Conservation (phyloP, 2,797 vertebrate species). For the Eptatretus atami region DNA sequence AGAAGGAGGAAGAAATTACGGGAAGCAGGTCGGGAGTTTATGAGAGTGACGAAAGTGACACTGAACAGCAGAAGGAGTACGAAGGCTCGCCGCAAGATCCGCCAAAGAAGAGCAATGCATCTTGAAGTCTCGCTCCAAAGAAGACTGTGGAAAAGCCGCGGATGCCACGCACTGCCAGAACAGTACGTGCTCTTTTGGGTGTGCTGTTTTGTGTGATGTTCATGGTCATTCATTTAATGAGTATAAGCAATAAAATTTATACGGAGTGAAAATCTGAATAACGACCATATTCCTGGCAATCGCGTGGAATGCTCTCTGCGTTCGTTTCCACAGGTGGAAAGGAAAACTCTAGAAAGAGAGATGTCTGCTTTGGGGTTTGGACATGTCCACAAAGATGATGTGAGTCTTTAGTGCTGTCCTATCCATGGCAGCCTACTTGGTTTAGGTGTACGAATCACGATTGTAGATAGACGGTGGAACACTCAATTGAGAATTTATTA, state of each 20-base stretch:
- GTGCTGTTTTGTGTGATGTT: too few species aligned
- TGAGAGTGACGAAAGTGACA: slow-evolving; percentile 54
- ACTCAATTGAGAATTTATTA: too few species aligned
- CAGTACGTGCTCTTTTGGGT: slow-evolving; percentile 15
- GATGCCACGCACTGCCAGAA: slow-evolving; percentile 61
- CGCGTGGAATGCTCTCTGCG: not conserved
- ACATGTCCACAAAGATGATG: slow-evolving; percentile 41
- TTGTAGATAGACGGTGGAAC: too few species aligned
- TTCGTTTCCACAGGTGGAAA: slow-evolving; percentile 28
- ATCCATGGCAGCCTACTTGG: too few species aligned
- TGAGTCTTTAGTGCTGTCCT: slow-evolving; percentile 13
- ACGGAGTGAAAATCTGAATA: too few species aligned
- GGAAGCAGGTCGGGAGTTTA: slow-evolving; percentile 58
- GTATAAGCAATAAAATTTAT: too few species aligned
- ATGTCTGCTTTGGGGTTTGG: slow-evolving; percentile 53
- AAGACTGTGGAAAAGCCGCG: slow-evolving; percentile 32
- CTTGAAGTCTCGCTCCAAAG: slow-evolving; percentile 43
- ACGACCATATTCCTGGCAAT: not conserved
- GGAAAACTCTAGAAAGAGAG: slow-evolving; percentile 42
- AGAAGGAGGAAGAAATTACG: slow-evolving; percentile 68
- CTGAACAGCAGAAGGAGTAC: slow-evolving; percentile 70
- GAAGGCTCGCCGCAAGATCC: slow-evolving; percentile 39
- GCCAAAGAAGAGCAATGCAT: slow-evolving; percentile 53
- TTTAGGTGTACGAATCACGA: too few species aligned
- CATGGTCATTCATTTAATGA: too few species aligned